Evolutionary conservation across 2,888 invertebrate species (phyloP).

Genomic region (Prosopocoilus inquinatus): DNA sequence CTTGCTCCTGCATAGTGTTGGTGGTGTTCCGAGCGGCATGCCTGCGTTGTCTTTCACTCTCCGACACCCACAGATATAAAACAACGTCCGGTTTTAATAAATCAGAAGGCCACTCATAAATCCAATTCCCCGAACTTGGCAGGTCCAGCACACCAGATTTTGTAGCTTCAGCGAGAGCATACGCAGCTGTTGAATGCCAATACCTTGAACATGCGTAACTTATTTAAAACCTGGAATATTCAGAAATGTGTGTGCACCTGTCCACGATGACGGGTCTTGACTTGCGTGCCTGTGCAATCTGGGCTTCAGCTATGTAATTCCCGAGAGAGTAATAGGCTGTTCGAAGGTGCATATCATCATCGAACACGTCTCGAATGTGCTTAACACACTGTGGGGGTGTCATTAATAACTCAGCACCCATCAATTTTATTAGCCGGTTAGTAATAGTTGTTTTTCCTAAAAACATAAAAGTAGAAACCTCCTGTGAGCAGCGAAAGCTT

Average conservation of each 20-base stretch:
- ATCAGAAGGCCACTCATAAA: conserved; percentile 51
- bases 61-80: conserved; percentile 47
- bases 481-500: neutral
- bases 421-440: conserved; percentile 39
- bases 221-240: neutral
- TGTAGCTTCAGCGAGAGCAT: conserved; percentile 46
- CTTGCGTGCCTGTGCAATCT: conserved; percentile 39
- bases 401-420: conserved; percentile 38
- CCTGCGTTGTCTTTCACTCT: conserved; percentile 44
- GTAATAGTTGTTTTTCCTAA: conserved; percentile 50
- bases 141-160: conserved; percentile 30
- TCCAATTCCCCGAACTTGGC: conserved; percentile 37
- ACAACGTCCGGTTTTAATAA: conserved; percentile 50
- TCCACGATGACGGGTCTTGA: conserved; percentile 49
- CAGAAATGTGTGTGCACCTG: conserved; percentile 36
- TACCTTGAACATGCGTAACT: conserved; percentile 36
- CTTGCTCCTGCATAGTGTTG: conserved; percentile 40
- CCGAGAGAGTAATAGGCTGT: conserved; percentile 51
- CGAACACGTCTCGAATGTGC: conserved; percentile 43
- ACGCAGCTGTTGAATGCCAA: conserved; percentile 54
- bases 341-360: conserved; percentile 38
- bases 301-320: conserved; percentile 51
- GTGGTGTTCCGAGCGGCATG: conserved; percentile 35
- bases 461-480: conserved; percentile 13
- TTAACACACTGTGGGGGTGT: conserved; percentile 49